Conservation (phyloP, 1,140 invertebrate genomes). For the Trichonephila clavata region DNA sequence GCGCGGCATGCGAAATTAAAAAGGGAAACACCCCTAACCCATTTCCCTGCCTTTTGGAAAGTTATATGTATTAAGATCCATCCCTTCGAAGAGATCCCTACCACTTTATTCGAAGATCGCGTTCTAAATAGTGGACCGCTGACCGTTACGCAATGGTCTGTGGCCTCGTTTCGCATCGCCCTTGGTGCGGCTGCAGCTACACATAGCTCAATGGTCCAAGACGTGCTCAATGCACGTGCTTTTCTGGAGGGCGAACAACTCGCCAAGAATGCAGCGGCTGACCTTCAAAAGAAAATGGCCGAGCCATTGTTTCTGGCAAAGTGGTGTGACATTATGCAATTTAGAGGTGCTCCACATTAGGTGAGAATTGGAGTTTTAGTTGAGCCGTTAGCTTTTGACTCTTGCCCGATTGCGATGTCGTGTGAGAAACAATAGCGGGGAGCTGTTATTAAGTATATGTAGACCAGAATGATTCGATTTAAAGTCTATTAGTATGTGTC, state of each 20-base stretch:
- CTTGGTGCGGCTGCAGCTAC: background rate
- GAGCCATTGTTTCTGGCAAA: background rate
- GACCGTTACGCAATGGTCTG: conserved; percentile 15
- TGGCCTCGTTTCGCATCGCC: background rate
- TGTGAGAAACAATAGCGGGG: no score
- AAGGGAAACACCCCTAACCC: background rate
- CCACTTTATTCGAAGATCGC: background rate
- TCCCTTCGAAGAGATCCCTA: background rate
- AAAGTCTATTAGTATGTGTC: no score
- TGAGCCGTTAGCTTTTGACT: no score
- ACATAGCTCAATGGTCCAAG: background rate
- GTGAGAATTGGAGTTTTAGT: background rate
- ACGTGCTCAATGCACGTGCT: background rate
- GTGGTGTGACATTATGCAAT: conserved; percentile 18
- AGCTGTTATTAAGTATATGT: no score
- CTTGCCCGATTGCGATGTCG: no score
- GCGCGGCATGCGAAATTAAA: background rate
- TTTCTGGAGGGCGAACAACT: conserved; percentile 25
- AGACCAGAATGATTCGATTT: no score
- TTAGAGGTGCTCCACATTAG: background rate
- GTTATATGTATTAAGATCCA: background rate
- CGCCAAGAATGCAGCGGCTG: background rate
- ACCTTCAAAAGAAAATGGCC: background rate
- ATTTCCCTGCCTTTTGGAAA: background rate
- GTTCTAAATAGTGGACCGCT: background rate